Conservation (phyloP, 2,888 invertebrate genomes). For the Troilus luridus region DNA sequence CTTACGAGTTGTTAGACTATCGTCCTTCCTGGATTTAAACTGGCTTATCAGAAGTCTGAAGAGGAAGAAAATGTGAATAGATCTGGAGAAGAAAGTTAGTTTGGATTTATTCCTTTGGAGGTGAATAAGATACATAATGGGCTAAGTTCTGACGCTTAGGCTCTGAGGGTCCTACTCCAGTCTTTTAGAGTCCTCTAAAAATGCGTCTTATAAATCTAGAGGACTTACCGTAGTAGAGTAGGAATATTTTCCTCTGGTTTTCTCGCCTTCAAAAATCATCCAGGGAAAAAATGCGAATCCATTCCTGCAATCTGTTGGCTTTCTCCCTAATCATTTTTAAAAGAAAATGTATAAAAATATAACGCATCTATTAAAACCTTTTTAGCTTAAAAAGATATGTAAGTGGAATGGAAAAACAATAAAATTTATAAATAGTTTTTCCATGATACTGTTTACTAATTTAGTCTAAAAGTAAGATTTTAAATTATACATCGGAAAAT, state of each 20-base stretch:
- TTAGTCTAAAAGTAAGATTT: no score
- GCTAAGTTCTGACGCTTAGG: constrained; percentile 42
- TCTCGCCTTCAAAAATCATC: not conserved
- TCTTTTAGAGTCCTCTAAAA: not conserved
- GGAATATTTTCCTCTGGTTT: not conserved
- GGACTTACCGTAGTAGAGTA: not conserved
- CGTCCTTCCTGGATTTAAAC: not conserved
- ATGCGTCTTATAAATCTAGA: constrained; percentile 1
- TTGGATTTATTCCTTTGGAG: constrained; percentile 52
- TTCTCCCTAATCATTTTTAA: no score
- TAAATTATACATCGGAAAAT: no score
- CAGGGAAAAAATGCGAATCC: no score
- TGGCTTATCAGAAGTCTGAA: constrained; percentile 14
- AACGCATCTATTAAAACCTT: no score
- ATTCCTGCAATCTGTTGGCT: no score
- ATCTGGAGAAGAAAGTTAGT: constrained; percentile 30
- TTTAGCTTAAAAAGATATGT: no score
- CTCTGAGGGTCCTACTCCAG: not conserved
- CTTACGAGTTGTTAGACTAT: not conserved
- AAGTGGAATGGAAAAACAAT: no score
- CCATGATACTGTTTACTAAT: no score
- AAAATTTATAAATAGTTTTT: no score
- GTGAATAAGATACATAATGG: constrained; percentile 51
- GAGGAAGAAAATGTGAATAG: constrained; percentile 37
- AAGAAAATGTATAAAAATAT: no score